Percentiles rank a stretch among this genome's conserved stretches.
These are phyloP conservation scores for Mus spicilegus DNA, from an alignment of 2,113 vertebrate genomes.

Conservation along the genomic window DNA sequence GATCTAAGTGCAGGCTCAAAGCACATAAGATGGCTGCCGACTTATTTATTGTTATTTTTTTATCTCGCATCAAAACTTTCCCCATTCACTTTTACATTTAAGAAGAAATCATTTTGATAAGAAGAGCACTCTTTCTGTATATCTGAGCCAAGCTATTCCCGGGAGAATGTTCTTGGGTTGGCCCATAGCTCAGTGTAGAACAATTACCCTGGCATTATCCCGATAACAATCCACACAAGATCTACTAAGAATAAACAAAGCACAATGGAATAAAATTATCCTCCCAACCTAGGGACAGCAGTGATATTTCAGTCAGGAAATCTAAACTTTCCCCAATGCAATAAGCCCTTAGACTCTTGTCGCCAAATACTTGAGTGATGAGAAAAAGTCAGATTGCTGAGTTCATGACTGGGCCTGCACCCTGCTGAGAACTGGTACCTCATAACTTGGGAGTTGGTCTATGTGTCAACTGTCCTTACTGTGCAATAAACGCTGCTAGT, in stretches of 20 bases:
- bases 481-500: constrained; percentile 5
- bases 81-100: constrained; percentile 65
- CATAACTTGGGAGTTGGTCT: constrained; percentile 36
- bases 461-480: not conserved
- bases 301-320: constrained; percentile 86
- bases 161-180: constrained; percentile 71
- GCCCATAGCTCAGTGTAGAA: constrained; percentile 77
- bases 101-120: constrained; percentile 80
- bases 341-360: constrained; percentile 77
- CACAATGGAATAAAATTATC: constrained; percentile 87
- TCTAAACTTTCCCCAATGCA: constrained; percentile 82
- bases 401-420: constrained; percentile 28
- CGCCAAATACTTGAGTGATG: constrained; percentile 76
- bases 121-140: constrained; percentile 62
- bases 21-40: not conserved
- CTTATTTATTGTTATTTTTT: constrained; percentile 66
- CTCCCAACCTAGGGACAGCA: constrained; percentile 82
- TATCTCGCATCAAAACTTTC: constrained; percentile 59
- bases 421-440: not conserved
- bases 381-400: constrained; percentile 69
- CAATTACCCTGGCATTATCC: constrained; percentile 85
- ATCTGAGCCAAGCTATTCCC: constrained; percentile 70
- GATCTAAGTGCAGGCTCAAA: not conserved
- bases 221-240: constrained; percentile 83
- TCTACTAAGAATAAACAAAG: constrained; percentile 86